Conservation (phyloP, 92 coral and sea anemone genomes). For the Bergia sp. region DNA sequence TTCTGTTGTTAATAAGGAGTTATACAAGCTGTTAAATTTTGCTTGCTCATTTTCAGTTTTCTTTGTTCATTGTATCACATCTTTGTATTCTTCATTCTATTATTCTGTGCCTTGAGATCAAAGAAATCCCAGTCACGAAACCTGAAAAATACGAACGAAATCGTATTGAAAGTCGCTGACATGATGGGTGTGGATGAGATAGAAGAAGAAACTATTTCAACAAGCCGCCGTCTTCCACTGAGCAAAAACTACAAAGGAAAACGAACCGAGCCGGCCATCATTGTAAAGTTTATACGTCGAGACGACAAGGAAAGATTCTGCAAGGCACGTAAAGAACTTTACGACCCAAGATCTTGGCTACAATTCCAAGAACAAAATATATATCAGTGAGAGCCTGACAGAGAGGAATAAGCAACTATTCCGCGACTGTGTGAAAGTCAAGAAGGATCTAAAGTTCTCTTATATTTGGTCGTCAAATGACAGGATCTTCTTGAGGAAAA, state of each 20-base stretch:
- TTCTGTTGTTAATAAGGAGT: no score
- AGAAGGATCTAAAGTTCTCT: constrained; percentile 16
- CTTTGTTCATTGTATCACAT: no score
- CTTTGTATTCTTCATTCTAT: no score
- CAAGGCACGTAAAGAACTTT: constrained; percentile 31
- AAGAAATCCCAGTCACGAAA: no score
- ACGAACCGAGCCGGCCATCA: constrained; percentile 33
- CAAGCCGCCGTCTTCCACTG: constrained; percentile 53
- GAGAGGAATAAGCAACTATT: constrained; percentile 27
- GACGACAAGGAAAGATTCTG: constrained; percentile 49
- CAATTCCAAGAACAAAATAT: constrained; percentile 19
- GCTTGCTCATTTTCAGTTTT: no score
- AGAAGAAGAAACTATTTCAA: constrained; percentile 39
- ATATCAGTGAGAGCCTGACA: constrained; percentile 25
- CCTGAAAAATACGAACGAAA: no score
- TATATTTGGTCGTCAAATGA: constrained; percentile 28
- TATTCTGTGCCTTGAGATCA: not conserved
- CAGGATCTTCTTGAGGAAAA: constrained; percentile 17
- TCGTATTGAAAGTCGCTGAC: no score
- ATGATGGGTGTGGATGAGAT: not conserved
- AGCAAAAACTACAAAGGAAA: constrained; percentile 28
- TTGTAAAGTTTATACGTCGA: constrained; percentile 55
- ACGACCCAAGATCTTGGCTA: constrained; percentile 18
- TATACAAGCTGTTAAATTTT: no score
- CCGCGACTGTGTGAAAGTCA: constrained; percentile 8